These are phyloP conservation scores for Endomychus coccineus DNA, from an alignment of 2,888 invertebrate species.

Conservation along the genomic window DNA sequence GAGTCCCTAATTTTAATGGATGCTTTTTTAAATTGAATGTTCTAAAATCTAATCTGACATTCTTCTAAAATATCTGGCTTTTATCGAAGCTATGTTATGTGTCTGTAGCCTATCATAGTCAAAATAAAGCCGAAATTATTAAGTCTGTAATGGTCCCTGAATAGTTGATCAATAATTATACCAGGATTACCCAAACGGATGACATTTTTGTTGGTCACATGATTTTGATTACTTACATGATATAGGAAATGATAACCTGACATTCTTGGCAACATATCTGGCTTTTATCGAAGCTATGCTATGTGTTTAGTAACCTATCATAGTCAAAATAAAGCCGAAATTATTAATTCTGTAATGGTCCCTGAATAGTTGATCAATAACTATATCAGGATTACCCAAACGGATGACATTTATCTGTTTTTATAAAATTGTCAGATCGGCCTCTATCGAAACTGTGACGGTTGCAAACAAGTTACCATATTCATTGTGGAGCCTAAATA, in stretches of 20 bases:
- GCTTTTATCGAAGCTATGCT: constrained; percentile 42
- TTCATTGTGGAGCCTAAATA: constrained; percentile 8
- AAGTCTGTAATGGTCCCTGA: constrained; percentile 46
- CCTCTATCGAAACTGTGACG: too few relatives aligned
- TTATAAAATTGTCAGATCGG: too few relatives aligned
- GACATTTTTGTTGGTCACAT: constrained; percentile 33
- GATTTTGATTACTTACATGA: too few relatives aligned
- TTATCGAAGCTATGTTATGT: constrained; percentile 43
- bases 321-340: constrained; percentile 47
- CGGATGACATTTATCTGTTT: constrained; percentile 44
- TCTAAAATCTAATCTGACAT: too few relatives aligned
- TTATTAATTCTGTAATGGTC: constrained; percentile 43
- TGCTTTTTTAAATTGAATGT: too few relatives aligned
- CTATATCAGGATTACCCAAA: constrained; percentile 50
- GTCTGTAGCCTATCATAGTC: constrained; percentile 37
- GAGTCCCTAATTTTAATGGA: too few relatives aligned
- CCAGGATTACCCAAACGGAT: constrained; percentile 51
- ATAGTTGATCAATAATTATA: constrained; percentile 32
- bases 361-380: constrained; percentile 38
- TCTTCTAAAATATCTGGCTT: too few relatives aligned
- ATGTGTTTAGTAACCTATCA: constrained; percentile 26
- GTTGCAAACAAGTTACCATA: too few relatives aligned
- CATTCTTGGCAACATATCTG: too few relatives aligned
- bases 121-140: constrained; percentile 44
- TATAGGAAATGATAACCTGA: too few relatives aligned